Conservation (phyloP, 64 coral and sea anemone genomes). For the Pocillopora damicornis region DNA sequence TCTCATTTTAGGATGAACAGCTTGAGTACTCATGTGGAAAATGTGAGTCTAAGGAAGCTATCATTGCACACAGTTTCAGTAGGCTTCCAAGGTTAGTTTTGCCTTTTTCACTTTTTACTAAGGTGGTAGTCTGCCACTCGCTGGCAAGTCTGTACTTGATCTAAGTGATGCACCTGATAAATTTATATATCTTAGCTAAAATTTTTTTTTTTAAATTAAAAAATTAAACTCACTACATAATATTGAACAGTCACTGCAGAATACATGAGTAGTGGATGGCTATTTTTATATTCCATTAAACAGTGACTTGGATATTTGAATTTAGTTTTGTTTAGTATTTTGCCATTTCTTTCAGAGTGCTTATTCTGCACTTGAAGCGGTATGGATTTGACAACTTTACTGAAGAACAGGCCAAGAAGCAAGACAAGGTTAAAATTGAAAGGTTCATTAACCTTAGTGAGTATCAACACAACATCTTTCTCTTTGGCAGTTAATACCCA, state of each 20-base stretch:
- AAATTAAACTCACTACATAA: no score
- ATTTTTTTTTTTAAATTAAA: no score
- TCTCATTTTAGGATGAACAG: slow-evolving; percentile 48
- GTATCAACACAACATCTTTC: background rate
- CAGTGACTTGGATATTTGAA: no score
- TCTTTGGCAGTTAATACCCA: background rate
- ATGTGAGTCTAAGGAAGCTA: slow-evolving; percentile 53
- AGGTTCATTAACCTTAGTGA: slow-evolving; percentile 50
- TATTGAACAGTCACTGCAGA: no score
- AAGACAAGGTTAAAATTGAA: slow-evolving; percentile 51
- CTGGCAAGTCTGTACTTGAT: no score
- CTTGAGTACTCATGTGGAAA: slow-evolving; percentile 50
- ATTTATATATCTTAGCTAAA: no score
- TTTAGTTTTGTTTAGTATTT: no score
- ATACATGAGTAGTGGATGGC: no score
- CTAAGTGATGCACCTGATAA: no score
- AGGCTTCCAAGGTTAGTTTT: slow-evolving; percentile 49
- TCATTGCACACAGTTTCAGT: slow-evolving; percentile 57
- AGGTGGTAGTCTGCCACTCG: no score
- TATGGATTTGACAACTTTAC: slow-evolving; percentile 53
- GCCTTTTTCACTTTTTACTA: no score
- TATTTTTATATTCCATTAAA: no score
- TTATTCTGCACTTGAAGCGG: slow-evolving; percentile 59
- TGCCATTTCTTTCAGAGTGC: slow-evolving; percentile 22
- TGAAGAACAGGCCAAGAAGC: slow-evolving; percentile 60